Base-by-base conservation (phyloP, 2,113 vertebrate species). In the Atherinomorus stipes region DNA sequence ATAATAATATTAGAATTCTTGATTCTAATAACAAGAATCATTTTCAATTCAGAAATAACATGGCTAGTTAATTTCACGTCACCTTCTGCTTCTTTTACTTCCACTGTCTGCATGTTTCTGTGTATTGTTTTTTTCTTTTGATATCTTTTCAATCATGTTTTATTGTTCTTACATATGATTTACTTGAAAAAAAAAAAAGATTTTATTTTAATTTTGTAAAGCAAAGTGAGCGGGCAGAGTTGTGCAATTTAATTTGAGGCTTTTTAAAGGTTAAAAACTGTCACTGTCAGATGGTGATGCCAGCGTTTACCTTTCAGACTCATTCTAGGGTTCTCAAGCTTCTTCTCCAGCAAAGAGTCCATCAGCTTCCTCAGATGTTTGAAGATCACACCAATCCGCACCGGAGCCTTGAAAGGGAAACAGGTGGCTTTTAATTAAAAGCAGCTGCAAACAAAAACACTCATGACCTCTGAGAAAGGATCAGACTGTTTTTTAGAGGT, bases 341-440 rank as follows among this genome's bases (percentile, higher is more conserved):
- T 99, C 92, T 95, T 95, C 80, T 96, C 95, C 60, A 99, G 92
- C 80, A 99, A 92, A 31, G 94, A 95, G 64, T 99, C 97, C 81
- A 99, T 97, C 59, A 99, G 95, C 76, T 94, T 91, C 85, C 98
- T 94, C 59, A 99, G 89, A 54, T 99, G 96, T 86, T 99, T 99
- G 87, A 99, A 99, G 92, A 99, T 98, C 50, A 99, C 97, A 0
- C 97, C 97, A 21, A 99, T 98, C 78, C 98, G 95, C 4, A 99
- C 97, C 12, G 98, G 98, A 81, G 98, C 98, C 98, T 98, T 68
- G 51, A 61, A 49, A 60, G 0, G 5, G 13, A 7, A 77, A 72
- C 1, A 21, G 37, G 3, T 38, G 2, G 44, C 16, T 47, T 47
- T 18, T 47, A 42, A 42, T 42, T 16, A 42, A 15, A 42, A 42